Conservation (phyloP, 2,888 invertebrate genomes). For the Microplitis deprimator region DNA sequence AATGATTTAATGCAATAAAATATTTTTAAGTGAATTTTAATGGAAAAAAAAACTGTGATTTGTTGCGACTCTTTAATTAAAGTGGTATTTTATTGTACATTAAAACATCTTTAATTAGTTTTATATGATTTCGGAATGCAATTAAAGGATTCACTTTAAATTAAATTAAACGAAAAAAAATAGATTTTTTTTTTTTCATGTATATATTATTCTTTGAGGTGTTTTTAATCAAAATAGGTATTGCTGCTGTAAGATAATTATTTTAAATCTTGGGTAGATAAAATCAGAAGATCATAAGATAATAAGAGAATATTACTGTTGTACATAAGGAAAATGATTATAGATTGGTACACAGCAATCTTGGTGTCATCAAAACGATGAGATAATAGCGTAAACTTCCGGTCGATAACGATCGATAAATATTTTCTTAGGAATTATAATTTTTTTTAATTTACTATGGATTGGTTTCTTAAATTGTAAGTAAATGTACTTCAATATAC, state of each 20-base stretch:
- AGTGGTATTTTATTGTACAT: no score
- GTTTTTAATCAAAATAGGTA: background rate
- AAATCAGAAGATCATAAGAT: slow-evolving; percentile 43
- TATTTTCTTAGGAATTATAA: no score
- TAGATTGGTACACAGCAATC: slow-evolving; percentile 50
- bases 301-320: slow-evolving; percentile 48
- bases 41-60: no score
- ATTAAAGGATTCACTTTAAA: background rate
- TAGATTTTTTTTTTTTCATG: no score
- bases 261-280: background rate
- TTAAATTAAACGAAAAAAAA: no score
- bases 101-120: no score
- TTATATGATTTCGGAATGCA: background rate
- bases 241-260: background rate
- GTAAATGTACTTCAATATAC: no score
- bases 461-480: no score
- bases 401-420: slow-evolving; percentile 48
- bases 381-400: slow-evolving; percentile 49
- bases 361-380: slow-evolving; percentile 52
- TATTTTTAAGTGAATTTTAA: no score
- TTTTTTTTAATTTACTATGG: no score
- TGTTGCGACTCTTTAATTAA: no score
- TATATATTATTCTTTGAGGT: background rate
- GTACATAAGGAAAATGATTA: slow-evolving; percentile 43
- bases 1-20: no score